phyloP scores from a whole-genome alignment of 2,797 vertebrate genomes.

The Phoebastria nigripes region DNA sequence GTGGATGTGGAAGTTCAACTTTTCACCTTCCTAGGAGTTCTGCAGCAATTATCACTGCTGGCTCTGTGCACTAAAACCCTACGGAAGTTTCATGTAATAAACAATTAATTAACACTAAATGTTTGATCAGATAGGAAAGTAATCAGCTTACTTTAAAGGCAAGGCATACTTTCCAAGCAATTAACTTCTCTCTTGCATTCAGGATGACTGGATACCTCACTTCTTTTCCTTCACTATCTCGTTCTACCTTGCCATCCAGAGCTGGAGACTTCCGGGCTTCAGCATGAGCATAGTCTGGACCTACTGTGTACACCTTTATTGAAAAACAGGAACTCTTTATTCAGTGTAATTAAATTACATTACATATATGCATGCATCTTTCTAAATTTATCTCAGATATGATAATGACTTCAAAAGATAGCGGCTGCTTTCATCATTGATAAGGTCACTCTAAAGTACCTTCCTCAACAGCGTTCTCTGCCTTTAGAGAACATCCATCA shows the following conservation, averaged over 20 bases:
- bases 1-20: not conserved
- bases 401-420: not conserved
- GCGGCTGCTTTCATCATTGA: not conserved
- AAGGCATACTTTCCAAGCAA: conserved; percentile 91
- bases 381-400: not conserved
- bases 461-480: not conserved
- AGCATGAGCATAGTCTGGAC: conserved; percentile 88
- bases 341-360: not conserved
- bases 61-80: not conserved
- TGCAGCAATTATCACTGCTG: not conserved
- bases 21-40: not conserved
- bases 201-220: conserved; percentile 89
- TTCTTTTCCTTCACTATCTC: conserved; percentile 90
- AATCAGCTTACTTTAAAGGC: conserved; percentile 84
- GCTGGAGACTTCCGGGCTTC: conserved; percentile 90
- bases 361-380: not conserved
- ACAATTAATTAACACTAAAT: not conserved
- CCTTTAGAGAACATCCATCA: not conserved
- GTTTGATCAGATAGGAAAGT: not conserved
- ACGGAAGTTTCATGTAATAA: not conserved
- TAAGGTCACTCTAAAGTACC: not conserved
- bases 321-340: not conserved
- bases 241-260: conserved; percentile 87
- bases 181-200: conserved; percentile 88
- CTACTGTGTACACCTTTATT: conserved; percentile 86